Evolutionary conservation across 1,140 invertebrate species (phyloP).

Genomic region (Leptinotarsa texana): DNA sequence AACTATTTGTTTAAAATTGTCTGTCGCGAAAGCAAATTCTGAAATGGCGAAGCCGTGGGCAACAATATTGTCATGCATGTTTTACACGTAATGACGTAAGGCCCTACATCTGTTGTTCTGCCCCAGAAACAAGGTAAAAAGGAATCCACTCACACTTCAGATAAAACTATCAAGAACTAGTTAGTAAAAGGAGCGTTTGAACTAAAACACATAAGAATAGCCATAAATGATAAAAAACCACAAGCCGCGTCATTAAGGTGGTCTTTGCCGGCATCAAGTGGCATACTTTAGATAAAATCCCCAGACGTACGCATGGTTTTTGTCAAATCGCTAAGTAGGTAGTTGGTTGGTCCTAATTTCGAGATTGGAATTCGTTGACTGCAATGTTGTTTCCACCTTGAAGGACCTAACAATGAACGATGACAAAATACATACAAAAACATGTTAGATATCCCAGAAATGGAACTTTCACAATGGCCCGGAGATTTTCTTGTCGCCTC

Average conservation of each 20-base stretch:
- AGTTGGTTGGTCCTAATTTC: constrained; percentile 14
- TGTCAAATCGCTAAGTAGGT: constrained; percentile 41
- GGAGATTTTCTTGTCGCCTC: neutral
- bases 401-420: neutral
- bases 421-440: constrained; percentile 6
- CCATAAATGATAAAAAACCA: constrained; percentile 31
- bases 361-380: constrained; percentile 4
- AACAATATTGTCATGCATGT: no score
- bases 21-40: no score
- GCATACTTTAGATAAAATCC: constrained; percentile 37
- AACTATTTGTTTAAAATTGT: no score
- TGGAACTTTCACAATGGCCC: constrained; percentile 2
- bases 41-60: no score
- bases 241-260: constrained; percentile 37
- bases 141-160: constrained; percentile 7
- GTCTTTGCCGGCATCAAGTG: constrained; percentile 40
- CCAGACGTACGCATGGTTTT: constrained; percentile 33
- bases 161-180: neutral
- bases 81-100: no score
- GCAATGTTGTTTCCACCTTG: constrained; percentile 20
- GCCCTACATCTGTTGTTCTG: neutral
- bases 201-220: constrained; percentile 14
- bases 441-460: constrained; percentile 12
- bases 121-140: neutral
- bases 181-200: neutral